Base-by-base conservation (phyloP, 2,797 vertebrate genomes). In the Silurus aristotelis region DNA sequence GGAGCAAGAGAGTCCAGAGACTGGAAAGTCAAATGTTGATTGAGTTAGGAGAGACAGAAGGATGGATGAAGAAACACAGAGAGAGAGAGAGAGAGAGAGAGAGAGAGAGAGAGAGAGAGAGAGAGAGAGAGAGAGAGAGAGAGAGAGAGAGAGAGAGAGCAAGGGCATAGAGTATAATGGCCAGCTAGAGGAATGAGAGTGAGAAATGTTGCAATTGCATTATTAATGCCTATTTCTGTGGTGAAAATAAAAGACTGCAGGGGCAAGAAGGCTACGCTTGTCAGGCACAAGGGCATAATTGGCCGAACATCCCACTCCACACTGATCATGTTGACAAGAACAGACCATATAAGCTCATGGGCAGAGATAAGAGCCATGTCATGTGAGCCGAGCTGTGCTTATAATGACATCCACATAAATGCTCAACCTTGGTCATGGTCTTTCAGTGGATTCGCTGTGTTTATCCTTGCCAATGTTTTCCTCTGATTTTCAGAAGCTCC, bases 211-310 rank as follows among this genome's bases (percentile, higher is more conserved):
- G 79, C 25, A 58, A 58, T 71, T 88, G 85, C 87, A 89, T 89
- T 90, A 90, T 91, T 88, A 89, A 90, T 90, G 84, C 67, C 83
- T 77, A 78, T 86, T 87, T 72, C 85, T 75, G 84, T 80, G 79
- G 64, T 80, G 82, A 84, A 86, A 71, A 82, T 80, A 75, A 79
- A 64, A 72, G 75, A 76, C 72, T 82, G 43, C 31, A 46, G 71
- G 70, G 87, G 82, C 46, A 58, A 77, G 73, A 68, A 46, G 86
- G 46, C 78, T 78, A 55, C 5, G 10, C 85, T 82, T 86, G 83
- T 83, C 48, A 61, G 86, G 27, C 77, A 83, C 71, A 55, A 84
- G 80, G 84, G 64, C 82, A 77, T 90, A 89, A 89, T 85, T 88
- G 84, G 82, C 61, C 68, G 77, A 84, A 83, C 73, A 80, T 80